Conservation (phyloP, 2,888 invertebrate species). For the Drosophila subsilvestris region DNA sequence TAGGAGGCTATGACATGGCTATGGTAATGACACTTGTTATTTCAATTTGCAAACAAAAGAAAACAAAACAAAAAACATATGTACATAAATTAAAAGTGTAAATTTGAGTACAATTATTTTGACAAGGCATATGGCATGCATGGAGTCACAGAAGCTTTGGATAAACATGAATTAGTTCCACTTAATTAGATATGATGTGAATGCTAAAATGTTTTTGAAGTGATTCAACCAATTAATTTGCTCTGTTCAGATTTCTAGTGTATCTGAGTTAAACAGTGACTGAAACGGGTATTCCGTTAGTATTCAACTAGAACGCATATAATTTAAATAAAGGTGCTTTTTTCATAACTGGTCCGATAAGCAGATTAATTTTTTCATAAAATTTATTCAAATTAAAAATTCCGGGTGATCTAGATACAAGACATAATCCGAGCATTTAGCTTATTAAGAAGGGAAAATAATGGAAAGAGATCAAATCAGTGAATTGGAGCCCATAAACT, state of each 20-base stretch:
- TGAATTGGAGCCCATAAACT: background rate
- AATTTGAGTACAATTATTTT: constrained; percentile 19
- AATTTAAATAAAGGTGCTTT: background rate
- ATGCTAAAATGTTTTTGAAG: background rate
- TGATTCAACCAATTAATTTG: background rate
- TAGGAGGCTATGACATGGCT: constrained; percentile 7
- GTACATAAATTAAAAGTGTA: constrained; percentile 26
- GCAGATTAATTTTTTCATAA: too few species aligned
- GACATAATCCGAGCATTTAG: too few species aligned
- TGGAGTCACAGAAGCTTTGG: background rate
- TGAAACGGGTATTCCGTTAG: background rate
- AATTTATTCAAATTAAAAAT: too few species aligned
- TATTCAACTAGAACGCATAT: background rate
- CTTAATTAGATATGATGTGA: constrained; percentile 15
- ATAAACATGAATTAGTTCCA: constrained; percentile 29
- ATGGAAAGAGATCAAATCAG: background rate
- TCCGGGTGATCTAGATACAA: too few species aligned
- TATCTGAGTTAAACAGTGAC: background rate
- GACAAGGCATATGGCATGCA: background rate
- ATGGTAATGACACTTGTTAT: constrained; percentile 47
- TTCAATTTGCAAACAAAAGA: constrained; percentile 39
- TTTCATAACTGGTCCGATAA: background rate
- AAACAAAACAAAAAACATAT: background rate
- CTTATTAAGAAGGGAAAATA: too few species aligned
- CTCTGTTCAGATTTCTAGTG: background rate